Evolutionary conservation across 1,140 invertebrate species (phyloP).

Genomic region (Pomacea maculata): DNA sequence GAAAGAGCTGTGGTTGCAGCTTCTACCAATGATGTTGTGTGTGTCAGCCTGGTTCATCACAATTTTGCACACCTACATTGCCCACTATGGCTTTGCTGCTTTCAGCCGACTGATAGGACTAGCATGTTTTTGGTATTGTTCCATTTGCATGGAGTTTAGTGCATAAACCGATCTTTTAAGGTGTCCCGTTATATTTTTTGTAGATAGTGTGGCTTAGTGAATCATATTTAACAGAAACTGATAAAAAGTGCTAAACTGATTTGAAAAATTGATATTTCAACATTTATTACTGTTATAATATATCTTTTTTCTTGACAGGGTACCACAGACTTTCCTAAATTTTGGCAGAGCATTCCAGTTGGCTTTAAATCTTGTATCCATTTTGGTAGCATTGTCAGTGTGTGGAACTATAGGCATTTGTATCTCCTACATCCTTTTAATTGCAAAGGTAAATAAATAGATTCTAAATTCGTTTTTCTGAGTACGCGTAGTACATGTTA

Average conservation of each 20-base stretch:
- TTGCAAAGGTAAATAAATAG: slow-evolving; percentile 29
- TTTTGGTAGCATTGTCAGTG: slow-evolving; percentile 24
- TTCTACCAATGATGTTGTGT: slow-evolving; percentile 18
- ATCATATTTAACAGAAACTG: too few species aligned
- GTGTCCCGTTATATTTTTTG: not conserved
- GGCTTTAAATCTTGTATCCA: slow-evolving; percentile 8
- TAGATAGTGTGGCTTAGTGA: not conserved
- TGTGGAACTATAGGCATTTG: slow-evolving; percentile 37
- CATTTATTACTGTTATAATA: not conserved
- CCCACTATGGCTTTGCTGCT: not conserved
- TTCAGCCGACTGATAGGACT: slow-evolving; percentile 6
- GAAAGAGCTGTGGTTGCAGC: slow-evolving; percentile 19
- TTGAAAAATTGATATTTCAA: too few species aligned
- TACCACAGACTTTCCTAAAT: slow-evolving; percentile 12
- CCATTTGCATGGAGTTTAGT: not conserved
- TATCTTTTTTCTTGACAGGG: slow-evolving; percentile 5
- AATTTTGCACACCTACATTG: slow-evolving; percentile 12
- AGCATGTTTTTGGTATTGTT: slow-evolving; percentile 19
- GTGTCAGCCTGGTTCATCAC: slow-evolving; percentile 16
- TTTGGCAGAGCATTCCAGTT: slow-evolving; percentile 1
- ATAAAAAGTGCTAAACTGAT: too few species aligned
- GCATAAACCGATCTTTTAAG: not conserved
- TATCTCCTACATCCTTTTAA: slow-evolving; percentile 21
- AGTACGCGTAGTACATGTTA: not conserved
- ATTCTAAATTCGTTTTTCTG: not conserved